Evolutionary conservation across 1,140 invertebrate genomes (phyloP).

Genomic region (Aphelenchoides besseyi): DNA sequence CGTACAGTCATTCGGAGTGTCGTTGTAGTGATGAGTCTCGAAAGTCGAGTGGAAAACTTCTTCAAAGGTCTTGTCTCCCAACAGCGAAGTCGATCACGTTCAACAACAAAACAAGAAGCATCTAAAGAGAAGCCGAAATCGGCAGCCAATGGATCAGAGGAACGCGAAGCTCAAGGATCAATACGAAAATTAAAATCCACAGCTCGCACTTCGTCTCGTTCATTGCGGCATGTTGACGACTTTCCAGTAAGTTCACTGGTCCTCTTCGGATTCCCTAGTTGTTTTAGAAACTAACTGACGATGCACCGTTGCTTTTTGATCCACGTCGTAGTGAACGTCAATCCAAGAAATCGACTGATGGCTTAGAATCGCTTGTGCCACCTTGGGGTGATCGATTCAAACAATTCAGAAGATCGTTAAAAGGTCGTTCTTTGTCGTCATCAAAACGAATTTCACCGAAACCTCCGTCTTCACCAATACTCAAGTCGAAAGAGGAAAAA

Average conservation of each 20-base stretch:
- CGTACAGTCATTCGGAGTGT: no score
- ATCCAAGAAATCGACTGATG: background rate
- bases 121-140: slow-evolving; percentile 16
- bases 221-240: slow-evolving; percentile 1
- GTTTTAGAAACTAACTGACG: background rate
- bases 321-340: background rate
- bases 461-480: background rate
- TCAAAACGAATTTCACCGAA: background rate
- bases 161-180: background rate
- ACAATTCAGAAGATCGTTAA: background rate
- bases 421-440: background rate
- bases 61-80: slow-evolving; percentile 15
- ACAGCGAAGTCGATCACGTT: background rate
- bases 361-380: background rate
- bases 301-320: background rate
- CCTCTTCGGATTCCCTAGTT: background rate
- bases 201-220: background rate
- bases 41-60: slow-evolving; percentile 23
- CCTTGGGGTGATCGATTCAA: background rate
- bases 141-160: background rate
- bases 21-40: slow-evolving; percentile 21
- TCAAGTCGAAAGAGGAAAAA: no score
- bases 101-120: background rate
- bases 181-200: background rate
- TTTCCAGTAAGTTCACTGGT: slow-evolving; percentile 4